Conservation (phyloP, 53 echinoderm and acorn worm species). For the Stichopus horrens region DNA sequence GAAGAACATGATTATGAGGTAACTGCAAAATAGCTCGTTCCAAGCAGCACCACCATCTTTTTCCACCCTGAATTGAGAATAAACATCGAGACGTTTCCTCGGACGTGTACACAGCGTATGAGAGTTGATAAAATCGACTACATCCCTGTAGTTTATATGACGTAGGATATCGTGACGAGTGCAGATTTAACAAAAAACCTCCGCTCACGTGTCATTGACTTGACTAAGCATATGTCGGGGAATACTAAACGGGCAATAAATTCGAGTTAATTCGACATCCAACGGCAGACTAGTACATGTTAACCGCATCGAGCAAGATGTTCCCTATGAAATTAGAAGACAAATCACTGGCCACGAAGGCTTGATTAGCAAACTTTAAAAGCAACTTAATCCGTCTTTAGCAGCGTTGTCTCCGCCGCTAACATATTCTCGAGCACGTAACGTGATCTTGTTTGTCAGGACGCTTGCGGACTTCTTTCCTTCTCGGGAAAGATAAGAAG, state of each 20-base stretch:
- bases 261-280: conserved; percentile 20
- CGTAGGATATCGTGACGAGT: neutral
- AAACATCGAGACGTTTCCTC: no score
- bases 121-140: no score
- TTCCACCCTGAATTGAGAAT: no score
- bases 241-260: neutral
- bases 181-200: no score
- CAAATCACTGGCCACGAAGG: conserved; percentile 14
- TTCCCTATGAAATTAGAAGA: conserved; percentile 16
- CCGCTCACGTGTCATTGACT: neutral
- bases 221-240: neutral
- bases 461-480: neutral
- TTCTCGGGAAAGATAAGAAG: neutral
- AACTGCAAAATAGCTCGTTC: no score
- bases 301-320: neutral
- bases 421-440: conserved; percentile 39
- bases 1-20: no score
- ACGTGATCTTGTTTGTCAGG: conserved; percentile 14
- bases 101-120: no score
- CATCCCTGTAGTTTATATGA: neutral
- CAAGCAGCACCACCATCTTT: no score
- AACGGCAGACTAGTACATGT: neutral
- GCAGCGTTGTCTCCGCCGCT: neutral
- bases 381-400: conserved; percentile 34
- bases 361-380: conserved; percentile 4